A percentile compares a stretch with the other conserved stretches of the same genome.
Evolutionary conservation across 2,797 vertebrate genomes (phyloP).

Genomic region (Sebastes hubbsi): DNA sequence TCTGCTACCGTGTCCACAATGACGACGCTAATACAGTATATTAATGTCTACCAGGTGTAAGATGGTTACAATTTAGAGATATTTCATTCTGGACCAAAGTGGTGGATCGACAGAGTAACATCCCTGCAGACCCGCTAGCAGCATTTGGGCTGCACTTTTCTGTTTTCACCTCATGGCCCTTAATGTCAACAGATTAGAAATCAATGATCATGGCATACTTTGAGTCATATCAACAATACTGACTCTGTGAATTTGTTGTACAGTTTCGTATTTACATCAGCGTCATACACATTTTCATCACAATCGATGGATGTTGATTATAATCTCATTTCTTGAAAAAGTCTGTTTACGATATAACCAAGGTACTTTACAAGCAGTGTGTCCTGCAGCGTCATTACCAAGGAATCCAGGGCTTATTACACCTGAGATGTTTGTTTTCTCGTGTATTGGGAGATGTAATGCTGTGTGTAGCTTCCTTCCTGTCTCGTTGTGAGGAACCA

Average conservation of each 20-base stretch:
- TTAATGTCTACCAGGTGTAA: too few species aligned
- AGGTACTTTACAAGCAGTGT: constrained; percentile 48
- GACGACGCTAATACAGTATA: too few species aligned
- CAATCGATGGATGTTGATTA: constrained; percentile 18
- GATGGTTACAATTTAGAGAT: too few species aligned
- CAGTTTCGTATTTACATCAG: background rate
- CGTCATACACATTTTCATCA: background rate
- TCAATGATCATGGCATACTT: background rate
- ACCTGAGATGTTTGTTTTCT: constrained; percentile 53
- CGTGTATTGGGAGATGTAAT: constrained; percentile 61
- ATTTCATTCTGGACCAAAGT: too few species aligned
- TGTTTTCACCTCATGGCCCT: background rate
- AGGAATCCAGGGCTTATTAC: constrained; percentile 65
- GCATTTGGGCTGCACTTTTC: background rate
- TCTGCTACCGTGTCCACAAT: too few species aligned
- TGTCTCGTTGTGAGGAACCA: constrained; percentile 58
- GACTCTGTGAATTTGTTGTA: background rate
- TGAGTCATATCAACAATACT: background rate
- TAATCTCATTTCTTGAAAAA: constrained; percentile 51
- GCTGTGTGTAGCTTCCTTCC: constrained; percentile 72
- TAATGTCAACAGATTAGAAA: background rate
- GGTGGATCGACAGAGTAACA: background rate
- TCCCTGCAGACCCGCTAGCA: background rate
- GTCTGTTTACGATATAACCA: background rate
- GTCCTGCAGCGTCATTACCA: constrained; percentile 66